These are phyloP conservation scores for Galbula dea DNA, from an alignment of 2,113 vertebrate genomes.

Conservation along the genomic window DNA sequence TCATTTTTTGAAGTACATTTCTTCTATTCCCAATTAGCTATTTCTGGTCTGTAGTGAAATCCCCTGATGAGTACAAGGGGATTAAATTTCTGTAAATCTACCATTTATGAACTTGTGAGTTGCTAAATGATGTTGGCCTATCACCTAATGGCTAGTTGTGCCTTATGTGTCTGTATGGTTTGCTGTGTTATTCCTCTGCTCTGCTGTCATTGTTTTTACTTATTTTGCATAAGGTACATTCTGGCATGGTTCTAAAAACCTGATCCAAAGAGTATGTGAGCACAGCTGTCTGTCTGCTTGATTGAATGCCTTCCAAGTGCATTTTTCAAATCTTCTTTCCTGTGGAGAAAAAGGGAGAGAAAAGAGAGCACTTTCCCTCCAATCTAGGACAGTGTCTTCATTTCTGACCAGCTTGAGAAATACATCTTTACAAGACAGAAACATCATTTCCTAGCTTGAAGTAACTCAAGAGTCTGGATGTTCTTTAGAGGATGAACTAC, in stretches of 20 bases:
- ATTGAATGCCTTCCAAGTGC: constrained; percentile 62
- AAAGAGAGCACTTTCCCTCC: not conserved
- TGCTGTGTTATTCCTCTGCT: constrained; percentile 61
- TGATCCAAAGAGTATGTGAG: constrained; percentile 53
- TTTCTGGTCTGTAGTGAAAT: constrained; percentile 70
- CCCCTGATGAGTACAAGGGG: constrained; percentile 53
- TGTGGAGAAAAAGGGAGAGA: constrained; percentile 6
- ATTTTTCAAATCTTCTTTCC: constrained; percentile 54
- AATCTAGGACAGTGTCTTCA: not conserved
- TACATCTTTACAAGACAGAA: not conserved
- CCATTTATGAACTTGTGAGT: constrained; percentile 68
- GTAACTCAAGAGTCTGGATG: not conserved
- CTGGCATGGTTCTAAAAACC: constrained; percentile 44
- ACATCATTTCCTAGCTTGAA: not conserved
- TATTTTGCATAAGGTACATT: constrained; percentile 58
- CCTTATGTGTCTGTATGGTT: constrained; percentile 28
- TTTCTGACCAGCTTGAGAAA: not conserved
- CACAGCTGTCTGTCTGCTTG: constrained; percentile 60
- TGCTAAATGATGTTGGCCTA: constrained; percentile 70
- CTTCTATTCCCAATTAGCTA: constrained; percentile 46
- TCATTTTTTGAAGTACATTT: constrained; percentile 49
- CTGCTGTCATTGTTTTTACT: constrained; percentile 46
- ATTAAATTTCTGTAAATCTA: constrained; percentile 72
- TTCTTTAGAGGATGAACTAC: not conserved
- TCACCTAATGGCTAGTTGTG: constrained; percentile 52